Conservation (phyloP, 2,888 invertebrate species). For the Apamea epomidion region DNA sequence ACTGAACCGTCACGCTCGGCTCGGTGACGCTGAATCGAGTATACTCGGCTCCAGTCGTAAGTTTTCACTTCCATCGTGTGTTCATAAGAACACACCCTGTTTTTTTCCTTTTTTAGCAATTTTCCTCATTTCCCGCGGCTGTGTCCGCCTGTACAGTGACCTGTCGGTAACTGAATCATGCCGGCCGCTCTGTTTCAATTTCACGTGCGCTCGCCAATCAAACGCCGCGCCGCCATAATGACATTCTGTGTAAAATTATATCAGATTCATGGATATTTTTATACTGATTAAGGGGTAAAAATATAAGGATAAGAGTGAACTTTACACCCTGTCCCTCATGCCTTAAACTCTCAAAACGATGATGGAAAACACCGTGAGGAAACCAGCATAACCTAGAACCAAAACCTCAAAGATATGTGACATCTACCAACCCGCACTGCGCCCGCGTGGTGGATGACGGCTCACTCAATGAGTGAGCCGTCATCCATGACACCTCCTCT, state of each 20-base stretch:
- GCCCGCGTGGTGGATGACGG: no score
- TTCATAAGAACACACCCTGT: neutral
- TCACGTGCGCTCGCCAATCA: conserved; percentile 78
- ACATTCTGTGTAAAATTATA: conserved; percentile 37
- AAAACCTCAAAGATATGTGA: no score
- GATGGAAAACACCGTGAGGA: no score
- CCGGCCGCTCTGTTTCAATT: conserved; percentile 82
- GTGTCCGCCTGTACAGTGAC: conserved; percentile 67
- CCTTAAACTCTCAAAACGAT: no score
- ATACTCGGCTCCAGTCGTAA: neutral
- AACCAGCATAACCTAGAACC: no score
- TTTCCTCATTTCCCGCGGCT: neutral
- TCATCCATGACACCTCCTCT: no score
- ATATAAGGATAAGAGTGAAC: neutral
- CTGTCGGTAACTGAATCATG: conserved; percentile 76
- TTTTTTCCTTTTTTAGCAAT: neutral
- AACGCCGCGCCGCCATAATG: conserved; percentile 64
- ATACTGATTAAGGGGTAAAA: neutral
- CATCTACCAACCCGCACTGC: no score
- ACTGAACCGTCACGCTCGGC: no score
- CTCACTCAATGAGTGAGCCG: no score
- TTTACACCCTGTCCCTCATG: no score
- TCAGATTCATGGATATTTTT: conserved; percentile 29
- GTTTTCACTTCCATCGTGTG: neutral
- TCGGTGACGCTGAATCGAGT: neutral